Base-by-base conservation (phyloP, 2,888 invertebrate species). In the Drosophila mettleri region DNA sequence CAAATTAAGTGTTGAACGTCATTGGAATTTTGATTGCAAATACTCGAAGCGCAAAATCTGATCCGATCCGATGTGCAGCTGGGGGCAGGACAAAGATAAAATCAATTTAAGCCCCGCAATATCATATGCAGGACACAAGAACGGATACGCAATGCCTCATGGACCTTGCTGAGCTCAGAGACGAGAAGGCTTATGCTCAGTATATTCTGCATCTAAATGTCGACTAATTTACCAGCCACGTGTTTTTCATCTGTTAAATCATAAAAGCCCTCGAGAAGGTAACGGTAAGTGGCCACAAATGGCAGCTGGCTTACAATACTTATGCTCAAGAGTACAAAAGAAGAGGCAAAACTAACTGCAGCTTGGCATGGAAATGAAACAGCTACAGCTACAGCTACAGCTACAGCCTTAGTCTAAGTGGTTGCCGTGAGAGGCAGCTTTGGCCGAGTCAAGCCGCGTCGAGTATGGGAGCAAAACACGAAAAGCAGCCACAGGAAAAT, bases 21-120 rank as follows among this genome's bases (percentile, higher is more conserved):
- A 82, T 68, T 64, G 74, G 83, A 83, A 83, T 83, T 86, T 83
- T 80, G 84, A 86, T 86, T 83, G 78, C 67, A 67, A 86, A 81
- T 74, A 68, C 39, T 48, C 62, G 31, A 53, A 59, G 43, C 43
- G 41, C 39, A 68, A 59, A 59, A 54, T 48, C 46, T 48, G 52
- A 67, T 41, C 55, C 34, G 36, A 10, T 48, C 55, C 34, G 36
- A 10, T 48, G 33, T 57, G 45, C 49, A 33, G 39, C 39, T 45
- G 36, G 34, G 51, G 27, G 10, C 38, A 18, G 29, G 18, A 54
- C 14, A 29, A 14, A 48, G 51, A 59, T 41, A 41, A 46, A 74
- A 75, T 57, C 71, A 71, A 75, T 75, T 67, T 59, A 20, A 34
- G 48, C 4, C 24, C 20, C 8, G 22, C 33, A 39, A 45, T 24